Base-by-base conservation (phyloP, 2,888 invertebrate genomes). In the Chrysomela aeneicollis region DNA sequence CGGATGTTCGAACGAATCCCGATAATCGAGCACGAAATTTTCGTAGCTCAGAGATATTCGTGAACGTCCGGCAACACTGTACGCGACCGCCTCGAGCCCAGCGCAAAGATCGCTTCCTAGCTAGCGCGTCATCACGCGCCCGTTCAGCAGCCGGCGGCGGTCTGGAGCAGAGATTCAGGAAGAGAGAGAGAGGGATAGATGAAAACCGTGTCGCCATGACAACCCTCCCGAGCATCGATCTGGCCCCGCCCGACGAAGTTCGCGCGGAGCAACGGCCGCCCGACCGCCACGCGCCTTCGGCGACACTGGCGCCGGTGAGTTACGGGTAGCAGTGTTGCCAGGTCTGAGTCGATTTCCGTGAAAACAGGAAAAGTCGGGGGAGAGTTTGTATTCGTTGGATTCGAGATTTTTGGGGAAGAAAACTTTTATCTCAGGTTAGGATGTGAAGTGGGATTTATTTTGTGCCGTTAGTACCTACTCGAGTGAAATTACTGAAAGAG, bases 181-280 rank as follows among this genome's bases (percentile, higher is more conserved):
- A 77, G 77, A 76, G 75, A 77, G 77, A 15, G 42, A 15, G 42
- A 15, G 42, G 9, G 35, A 26, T 26, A 26, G 26, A 35, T 15
- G 12, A 15, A 15, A 42, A 1, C 2, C 78, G 75, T 75, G 77
- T 78, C 74, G 75, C 62, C 78, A 76, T 77, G 77, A 78, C 76
- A 81, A 82, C 81, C 78, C 77, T 78, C 77, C 80, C 79, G 76
- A 78, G 76, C 79, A 82, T 81, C 82, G 80, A 80, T 79, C 77
- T 79, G 80, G 79, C 81, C 81, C 81, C 81, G 81, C 81, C 82
- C 63, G 49, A 77, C 78, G 77, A 78, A 78, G 76, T 78, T 77
- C 79, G 75, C 73, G 74, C 73, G 69, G 72, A 73, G 61, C 66
- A 63, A 57, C 71, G 69, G 69, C 70, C 71, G 68, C 67, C 67